phyloP scores from a whole-genome alignment of 2,113 vertebrate genomes.

The Serinus canaria region DNA sequence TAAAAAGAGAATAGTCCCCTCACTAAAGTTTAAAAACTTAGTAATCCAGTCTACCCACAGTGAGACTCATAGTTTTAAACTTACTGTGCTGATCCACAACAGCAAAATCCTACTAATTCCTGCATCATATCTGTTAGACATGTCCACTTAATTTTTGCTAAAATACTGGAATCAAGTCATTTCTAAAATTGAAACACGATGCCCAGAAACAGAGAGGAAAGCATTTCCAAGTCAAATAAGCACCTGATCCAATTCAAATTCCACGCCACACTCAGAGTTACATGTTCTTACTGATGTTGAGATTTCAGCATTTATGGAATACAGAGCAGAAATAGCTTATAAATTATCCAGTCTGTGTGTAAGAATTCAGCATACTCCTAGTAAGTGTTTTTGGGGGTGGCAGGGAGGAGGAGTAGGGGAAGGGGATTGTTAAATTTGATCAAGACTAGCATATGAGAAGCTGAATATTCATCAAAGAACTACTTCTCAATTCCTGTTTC shows the following conservation, averaged over 20 bases:
- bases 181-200: background rate
- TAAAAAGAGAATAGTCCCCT: background rate
- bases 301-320: background rate
- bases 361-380: background rate
- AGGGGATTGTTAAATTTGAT: background rate
- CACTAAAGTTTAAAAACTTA: background rate
- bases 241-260: slow-evolving; percentile 30
- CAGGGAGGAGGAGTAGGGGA: background rate
- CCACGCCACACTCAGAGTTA: background rate
- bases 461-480: background rate
- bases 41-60: background rate
- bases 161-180: background rate
- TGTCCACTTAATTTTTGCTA: background rate
- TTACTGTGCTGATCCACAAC: background rate
- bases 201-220: background rate
- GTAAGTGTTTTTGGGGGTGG: background rate
- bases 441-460: background rate
- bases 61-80: background rate
- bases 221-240: slow-evolving; percentile 18
- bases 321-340: background rate
- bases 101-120: background rate
- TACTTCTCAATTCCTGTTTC: background rate
- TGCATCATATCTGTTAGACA: background rate
- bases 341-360: background rate
- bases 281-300: background rate